Conservation (phyloP, 2,888 invertebrate species). For the Liopterus haemorrhoidalis region DNA sequence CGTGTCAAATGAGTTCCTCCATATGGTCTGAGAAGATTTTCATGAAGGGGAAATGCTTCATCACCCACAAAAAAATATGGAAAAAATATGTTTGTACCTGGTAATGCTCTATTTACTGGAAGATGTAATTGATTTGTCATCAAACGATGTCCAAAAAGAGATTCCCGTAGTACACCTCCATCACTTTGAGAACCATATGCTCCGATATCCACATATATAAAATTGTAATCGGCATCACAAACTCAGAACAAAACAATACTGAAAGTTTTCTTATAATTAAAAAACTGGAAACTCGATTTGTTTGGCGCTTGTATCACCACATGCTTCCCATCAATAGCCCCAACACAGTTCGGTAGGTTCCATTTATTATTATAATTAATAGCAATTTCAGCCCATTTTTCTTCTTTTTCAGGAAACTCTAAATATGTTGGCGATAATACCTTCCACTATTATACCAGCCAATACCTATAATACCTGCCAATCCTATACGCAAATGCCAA, state of each 20-base stretch:
- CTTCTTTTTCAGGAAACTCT: constrained; percentile 12
- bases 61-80: constrained; percentile 21
- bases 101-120: constrained; percentile 7
- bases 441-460: constrained; percentile 14
- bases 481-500: constrained; percentile 19
- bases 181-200: constrained; percentile 3
- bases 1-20: background rate
- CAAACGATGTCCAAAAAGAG: constrained; percentile 17
- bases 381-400: constrained; percentile 21
- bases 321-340: constrained; percentile 1
- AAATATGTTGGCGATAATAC: constrained; percentile 8
- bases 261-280: constrained; percentile 28
- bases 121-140: constrained; percentile 12
- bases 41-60: constrained; percentile 16
- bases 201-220: background rate
- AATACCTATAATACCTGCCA: constrained; percentile 20
- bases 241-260: constrained; percentile 32
- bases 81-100: constrained; percentile 6
- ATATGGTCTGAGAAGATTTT: constrained; percentile 21
- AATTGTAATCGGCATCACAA: constrained; percentile 26
- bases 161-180: constrained; percentile 5
- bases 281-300: constrained; percentile 7
- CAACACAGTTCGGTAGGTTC: constrained; percentile 19
- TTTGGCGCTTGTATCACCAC: background rate
- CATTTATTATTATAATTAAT: constrained; percentile 14